Base-by-base conservation (phyloP, 2,113 vertebrate species). In the Bothrops jararaca region DNA sequence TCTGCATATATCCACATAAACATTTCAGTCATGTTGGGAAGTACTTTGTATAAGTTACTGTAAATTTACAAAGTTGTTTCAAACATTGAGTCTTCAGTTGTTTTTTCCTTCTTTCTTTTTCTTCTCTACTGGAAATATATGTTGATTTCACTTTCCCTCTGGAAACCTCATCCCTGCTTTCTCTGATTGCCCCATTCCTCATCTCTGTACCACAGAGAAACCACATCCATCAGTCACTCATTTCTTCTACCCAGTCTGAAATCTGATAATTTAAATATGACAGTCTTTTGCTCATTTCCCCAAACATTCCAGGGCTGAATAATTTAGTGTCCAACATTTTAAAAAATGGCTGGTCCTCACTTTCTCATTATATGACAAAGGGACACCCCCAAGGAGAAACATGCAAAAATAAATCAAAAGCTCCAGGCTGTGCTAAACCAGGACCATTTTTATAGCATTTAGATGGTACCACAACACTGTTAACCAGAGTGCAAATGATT, bases 401-500 rank as follows among this genome's bases (percentile, higher is more conserved):
- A 93, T 94, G 85, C 86, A 91, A 95, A 92, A 85, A 97, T 97
- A 97, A 97, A 96, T 97, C 95, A 97, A 94, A 34, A 89, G 39
- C 90, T 89, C 94, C 74, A 95, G 91, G 95, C 93, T 94, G 94
- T 94, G 94, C 94, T 96, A 96, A 96, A 97, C 94, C 91, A 88
- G 52, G 96, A 88, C 69, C 95, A 94, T 95, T 96, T 96, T 96
- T 96, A 96, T 93, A 95, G 57, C 95, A 95, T 96, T 96, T 96
- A 95, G 95, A 97, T 94, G 90, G 95, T 97, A 95, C 93, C 8
- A 57, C 94, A 95, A 64, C 57, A 90, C 91, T 89, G 53, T 95
- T 97, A 97, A 96, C 92, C 91, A 93, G 92, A 95, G 93, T 96
- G 91, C 96, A 96, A 97, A 96, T 94, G 95, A 97, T 92, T 94